phyloP scores from a whole-genome alignment of 2,113 vertebrate species.

The Ophiodon elongatus region DNA sequence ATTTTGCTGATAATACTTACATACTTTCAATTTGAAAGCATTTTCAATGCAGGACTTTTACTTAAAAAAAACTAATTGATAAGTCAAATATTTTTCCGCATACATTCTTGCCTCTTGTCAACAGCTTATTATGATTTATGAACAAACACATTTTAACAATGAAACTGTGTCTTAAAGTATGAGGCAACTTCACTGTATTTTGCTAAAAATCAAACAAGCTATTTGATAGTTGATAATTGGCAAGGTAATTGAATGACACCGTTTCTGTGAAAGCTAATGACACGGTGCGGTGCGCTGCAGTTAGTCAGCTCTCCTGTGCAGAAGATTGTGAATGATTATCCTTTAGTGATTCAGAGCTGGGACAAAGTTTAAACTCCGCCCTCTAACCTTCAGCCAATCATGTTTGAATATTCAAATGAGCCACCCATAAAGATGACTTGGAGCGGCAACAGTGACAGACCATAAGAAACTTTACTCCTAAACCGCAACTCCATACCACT shows the following conservation, averaged over 20 bases:
- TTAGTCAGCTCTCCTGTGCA: background rate
- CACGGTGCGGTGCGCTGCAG: background rate
- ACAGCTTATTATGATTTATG: background rate
- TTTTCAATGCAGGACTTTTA: background rate
- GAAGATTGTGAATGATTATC: constrained; percentile 39
- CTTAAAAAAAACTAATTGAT: background rate
- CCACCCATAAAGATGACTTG: constrained; percentile 80
- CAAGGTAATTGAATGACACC: no score
- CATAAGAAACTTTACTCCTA: constrained; percentile 55
- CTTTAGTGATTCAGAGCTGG: constrained; percentile 1
- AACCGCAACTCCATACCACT: constrained; percentile 4
- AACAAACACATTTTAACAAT: background rate
- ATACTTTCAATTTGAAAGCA: background rate
- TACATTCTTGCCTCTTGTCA: background rate
- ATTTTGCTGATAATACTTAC: background rate
- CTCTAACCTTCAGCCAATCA: constrained; percentile 75
- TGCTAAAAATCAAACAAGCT: background rate
- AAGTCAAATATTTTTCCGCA: background rate
- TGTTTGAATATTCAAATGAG: constrained; percentile 77
- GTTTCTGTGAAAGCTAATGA: background rate
- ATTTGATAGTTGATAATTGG: background rate
- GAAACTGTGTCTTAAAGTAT: background rate
- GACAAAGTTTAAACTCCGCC: constrained; percentile 67
- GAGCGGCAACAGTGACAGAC: constrained; percentile 73
- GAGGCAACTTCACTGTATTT: background rate